Evolutionary conservation across 2,888 invertebrate genomes (phyloP).

Genomic region (Nowickia ferox): DNA sequence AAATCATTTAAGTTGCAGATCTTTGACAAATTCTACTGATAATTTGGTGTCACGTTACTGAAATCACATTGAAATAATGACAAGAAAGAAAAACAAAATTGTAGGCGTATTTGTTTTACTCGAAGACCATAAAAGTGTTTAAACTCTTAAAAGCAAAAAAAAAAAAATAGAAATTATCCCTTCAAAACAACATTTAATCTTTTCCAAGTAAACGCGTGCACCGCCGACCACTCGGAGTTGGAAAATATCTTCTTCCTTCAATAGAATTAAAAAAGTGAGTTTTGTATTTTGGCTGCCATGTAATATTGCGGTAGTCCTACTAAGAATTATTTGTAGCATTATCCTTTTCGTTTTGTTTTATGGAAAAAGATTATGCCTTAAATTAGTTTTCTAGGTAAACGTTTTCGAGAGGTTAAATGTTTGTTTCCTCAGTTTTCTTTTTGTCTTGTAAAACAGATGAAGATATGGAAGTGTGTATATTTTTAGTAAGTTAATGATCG

Average conservation of each 20-base stretch:
- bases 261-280: slow-evolving; percentile 6
- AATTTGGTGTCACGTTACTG: slow-evolving; percentile 53
- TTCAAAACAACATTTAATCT: background rate
- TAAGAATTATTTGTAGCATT: background rate
- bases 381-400: background rate
- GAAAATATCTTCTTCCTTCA: background rate
- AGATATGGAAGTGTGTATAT: background rate
- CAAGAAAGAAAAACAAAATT: background rate
- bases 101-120: slow-evolving; percentile 62
- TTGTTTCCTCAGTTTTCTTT: background rate
- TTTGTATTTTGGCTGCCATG: slow-evolving; percentile 4
- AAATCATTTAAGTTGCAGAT: slow-evolving; percentile 52
- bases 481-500: slow-evolving; percentile 1
- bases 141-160: slow-evolving; percentile 16
- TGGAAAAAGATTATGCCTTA: background rate
- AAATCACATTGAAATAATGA: slow-evolving; percentile 17
- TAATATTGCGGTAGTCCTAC: slow-evolving; percentile 49
- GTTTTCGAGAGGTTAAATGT: background rate
- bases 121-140: slow-evolving; percentile 10
- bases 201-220: slow-evolving; percentile 59
- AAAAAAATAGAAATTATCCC: slow-evolving; percentile 51
- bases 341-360: background rate
- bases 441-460: background rate
- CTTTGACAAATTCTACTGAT: slow-evolving; percentile 35
- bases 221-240: background rate